Conservation (phyloP, 2,888 invertebrate genomes). For the Caenorhabditis afra region DNA sequence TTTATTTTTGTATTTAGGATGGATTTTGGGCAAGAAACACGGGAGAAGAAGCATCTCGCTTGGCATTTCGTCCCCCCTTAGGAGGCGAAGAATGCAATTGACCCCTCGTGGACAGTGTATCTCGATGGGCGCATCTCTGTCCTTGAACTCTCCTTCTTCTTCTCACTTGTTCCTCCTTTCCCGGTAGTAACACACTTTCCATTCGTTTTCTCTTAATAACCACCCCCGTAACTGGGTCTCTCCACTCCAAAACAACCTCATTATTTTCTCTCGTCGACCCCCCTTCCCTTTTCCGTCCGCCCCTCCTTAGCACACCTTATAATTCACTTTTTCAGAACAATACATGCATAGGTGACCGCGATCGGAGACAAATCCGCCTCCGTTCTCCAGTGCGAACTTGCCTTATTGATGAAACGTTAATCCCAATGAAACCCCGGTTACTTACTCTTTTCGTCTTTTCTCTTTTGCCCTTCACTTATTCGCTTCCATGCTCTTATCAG, state of each 20-base stretch:
- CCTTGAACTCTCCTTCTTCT: slow-evolving; percentile 45
- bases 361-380: not conserved
- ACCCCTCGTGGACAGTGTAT: slow-evolving; percentile 11
- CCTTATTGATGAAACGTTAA: not conserved
- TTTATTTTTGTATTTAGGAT: slow-evolving; percentile 50
- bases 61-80: not conserved
- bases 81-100: too few species aligned
- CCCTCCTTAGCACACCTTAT: not conserved
- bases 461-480: slow-evolving; percentile 6
- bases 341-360: slow-evolving; percentile 23
- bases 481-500: slow-evolving; percentile 65
- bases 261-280: too few species aligned
- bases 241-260: not conserved
- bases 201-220: not conserved
- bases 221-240: slow-evolving; percentile 17
- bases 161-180: slow-evolving; percentile 5
- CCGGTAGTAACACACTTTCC: too few species aligned
- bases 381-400: too few species aligned
- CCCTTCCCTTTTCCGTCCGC: not conserved
- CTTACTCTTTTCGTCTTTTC: slow-evolving; percentile 8
- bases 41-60: not conserved
- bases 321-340: slow-evolving; percentile 3
- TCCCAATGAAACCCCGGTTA: slow-evolving; percentile 57
- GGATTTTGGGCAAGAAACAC: slow-evolving; percentile 24
- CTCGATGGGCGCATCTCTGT: slow-evolving; percentile 22